These are phyloP conservation scores for Callopanchax toddi DNA, from an alignment of 2,113 vertebrate genomes.

Conservation along the genomic window DNA sequence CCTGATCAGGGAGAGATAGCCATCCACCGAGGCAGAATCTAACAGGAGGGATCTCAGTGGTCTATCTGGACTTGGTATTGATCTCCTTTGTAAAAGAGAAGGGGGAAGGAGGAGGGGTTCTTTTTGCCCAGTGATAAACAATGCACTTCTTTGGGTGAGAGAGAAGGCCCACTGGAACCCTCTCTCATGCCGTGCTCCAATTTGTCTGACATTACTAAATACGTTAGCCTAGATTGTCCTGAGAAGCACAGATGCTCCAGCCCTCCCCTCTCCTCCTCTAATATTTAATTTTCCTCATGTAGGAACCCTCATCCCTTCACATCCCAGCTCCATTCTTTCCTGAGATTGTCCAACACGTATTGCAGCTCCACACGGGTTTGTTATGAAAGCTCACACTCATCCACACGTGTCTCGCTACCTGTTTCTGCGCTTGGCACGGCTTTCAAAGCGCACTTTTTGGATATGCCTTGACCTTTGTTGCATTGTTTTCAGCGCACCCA, in stretches of 20 bases:
- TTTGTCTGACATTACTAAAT: conserved; percentile 50
- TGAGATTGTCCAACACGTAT: conserved; percentile 21
- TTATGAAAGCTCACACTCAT: conserved; percentile 67
- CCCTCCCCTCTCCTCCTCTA: no score
- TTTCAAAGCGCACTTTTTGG: conserved; percentile 55
- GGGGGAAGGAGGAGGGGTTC: conserved; percentile 3
- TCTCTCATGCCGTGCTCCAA: conserved; percentile 42
- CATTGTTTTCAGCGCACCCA: conserved; percentile 42
- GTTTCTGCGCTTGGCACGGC: conserved; percentile 56
- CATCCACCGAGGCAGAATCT: conserved; percentile 48
- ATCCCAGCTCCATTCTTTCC: neutral
- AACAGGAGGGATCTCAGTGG: conserved; percentile 57
- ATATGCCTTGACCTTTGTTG: conserved; percentile 64
- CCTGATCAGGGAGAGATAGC: conserved; percentile 46
- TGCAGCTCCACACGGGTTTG: conserved; percentile 41
- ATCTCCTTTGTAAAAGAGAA: conserved; percentile 32
- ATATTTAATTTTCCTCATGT: neutral
- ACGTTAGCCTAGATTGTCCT: conserved; percentile 32
- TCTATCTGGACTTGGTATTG: conserved; percentile 55
- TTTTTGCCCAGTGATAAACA: conserved; percentile 47
- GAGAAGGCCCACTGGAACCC: conserved; percentile 28
- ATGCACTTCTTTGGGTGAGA: conserved; percentile 31
- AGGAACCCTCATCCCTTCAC: conserved; percentile 10
- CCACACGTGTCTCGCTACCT: conserved; percentile 47
- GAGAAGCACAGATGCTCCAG: conserved; percentile 5